Evolutionary conservation across 1,140 invertebrate species (phyloP), one percentile per base, ranked within the genome.

Genomic region (Panulirus ornatus): DNA sequence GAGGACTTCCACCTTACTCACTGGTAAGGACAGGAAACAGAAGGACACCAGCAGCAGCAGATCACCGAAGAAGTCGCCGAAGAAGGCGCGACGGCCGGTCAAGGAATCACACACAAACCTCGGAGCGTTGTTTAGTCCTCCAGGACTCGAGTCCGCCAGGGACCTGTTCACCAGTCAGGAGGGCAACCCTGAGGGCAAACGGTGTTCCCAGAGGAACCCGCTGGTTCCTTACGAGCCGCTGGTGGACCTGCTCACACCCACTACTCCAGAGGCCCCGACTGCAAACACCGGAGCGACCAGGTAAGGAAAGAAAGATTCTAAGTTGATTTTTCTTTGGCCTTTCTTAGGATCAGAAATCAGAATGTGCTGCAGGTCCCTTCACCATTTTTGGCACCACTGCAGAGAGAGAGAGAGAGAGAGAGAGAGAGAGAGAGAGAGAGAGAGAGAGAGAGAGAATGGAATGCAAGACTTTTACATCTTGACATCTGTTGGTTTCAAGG

Each of bases 141-240:
- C 42, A n/a, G 70, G 47, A n/a, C 70, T 42, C 5, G 63, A 47
- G 1, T n/a, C 1, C 22, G 40, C 36, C 16, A 38, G 63, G 11
- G 83, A 73, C 27, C 42, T 85, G 42, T 85, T 85, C 42, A 85
- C 40, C 27, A 71, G 44, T 8, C 63, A n/a, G 30, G 38, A n/a
- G 9, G 8, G 83, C 9, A 47, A 44, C 3, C n/a, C 11, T 27
- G 40, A 85, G 40, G 42, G 40, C 9, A 40, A 36, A 11, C 83
- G 8, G 19, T 27, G 40, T 3, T 5, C 0, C 11, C 66, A 75
- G 40, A 30, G 38, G n/a, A 36, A 11, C 2, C 40, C 83, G 22
- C n/a, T 47, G 34, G 83, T 85, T 6, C 70, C 83, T n/a, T 85
- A 85, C 70, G 58, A 85, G 30, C 83, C 83, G 6, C 42, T 85